Conservation (phyloP, 2,888 invertebrate genomes). For the Crossocerus cetratus region DNA sequence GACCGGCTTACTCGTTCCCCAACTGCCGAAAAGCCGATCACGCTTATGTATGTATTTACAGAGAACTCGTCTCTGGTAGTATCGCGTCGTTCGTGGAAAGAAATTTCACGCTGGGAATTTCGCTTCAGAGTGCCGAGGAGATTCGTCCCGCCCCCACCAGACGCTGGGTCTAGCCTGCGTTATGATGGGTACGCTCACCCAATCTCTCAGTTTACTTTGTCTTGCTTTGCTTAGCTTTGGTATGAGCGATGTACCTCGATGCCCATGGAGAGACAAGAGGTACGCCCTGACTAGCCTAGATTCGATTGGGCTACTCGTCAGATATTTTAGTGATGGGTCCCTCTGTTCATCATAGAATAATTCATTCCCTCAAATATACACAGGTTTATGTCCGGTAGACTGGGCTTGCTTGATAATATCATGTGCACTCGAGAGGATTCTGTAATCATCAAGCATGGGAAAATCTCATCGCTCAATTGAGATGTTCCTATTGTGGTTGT, state of each 20-base stretch:
- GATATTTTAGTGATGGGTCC: neutral
- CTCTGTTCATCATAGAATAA: neutral
- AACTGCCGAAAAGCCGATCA: constrained; percentile 56
- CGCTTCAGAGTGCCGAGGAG: constrained; percentile 2
- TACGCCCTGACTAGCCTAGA: constrained; percentile 46
- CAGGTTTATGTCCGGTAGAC: neutral
- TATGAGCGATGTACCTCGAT: constrained; percentile 37
- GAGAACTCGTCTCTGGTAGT: neutral
- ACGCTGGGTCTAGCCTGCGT: too few species aligned
- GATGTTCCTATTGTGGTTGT: neutral
- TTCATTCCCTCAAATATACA: neutral
- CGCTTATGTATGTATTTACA: neutral
- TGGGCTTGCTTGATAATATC: neutral
- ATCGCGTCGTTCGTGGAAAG: constrained; percentile 25
- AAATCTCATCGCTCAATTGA: neutral
- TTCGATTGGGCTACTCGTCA: constrained; percentile 15
- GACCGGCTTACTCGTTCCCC: constrained; percentile 60
- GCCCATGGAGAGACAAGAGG: constrained; percentile 48
- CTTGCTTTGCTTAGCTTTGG: constrained; percentile 15
- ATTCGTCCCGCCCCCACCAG: too few species aligned
- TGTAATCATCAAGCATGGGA: neutral
- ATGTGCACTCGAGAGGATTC: too few species aligned
- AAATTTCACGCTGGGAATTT: constrained; percentile 23
- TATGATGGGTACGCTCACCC: neutral
- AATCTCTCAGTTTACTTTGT: constrained; percentile 1